Conservation (phyloP, 2,797 vertebrate genomes). For the Ispidina picta region DNA sequence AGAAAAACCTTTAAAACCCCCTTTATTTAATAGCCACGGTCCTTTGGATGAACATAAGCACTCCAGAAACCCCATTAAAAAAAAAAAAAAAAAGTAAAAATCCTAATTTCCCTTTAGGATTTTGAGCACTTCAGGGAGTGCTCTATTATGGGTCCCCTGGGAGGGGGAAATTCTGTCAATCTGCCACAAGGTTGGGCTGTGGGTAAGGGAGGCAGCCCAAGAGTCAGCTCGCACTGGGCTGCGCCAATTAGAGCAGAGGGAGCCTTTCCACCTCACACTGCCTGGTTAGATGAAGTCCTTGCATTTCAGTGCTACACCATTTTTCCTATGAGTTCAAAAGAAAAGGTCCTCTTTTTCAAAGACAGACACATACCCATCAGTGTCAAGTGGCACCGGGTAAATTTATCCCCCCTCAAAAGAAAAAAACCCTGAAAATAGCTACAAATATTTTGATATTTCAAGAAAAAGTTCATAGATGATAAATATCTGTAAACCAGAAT, state of each 20-base stretch:
- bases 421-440: not conserved
- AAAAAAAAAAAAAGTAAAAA: not conserved
- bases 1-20: conserved; percentile 23
- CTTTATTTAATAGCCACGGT: conserved; percentile 29
- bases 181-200: conserved; percentile 4
- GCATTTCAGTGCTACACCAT: not conserved
- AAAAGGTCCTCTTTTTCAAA: conserved; percentile 13
- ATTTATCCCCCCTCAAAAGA: not conserved
- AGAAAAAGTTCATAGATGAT: conserved; percentile 26
- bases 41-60: conserved; percentile 34
- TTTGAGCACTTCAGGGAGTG: conserved; percentile 37
- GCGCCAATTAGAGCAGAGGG: not conserved
- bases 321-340: conserved; percentile 16
- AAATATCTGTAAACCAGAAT: conserved; percentile 22
- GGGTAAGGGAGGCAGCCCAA: not conserved
- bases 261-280: not conserved
- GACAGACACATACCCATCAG: not conserved
- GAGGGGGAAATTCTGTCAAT: not conserved
- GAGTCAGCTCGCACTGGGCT: not conserved
- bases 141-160: conserved; percentile 5
- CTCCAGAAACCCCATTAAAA: conserved; percentile 27
- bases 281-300: conserved; percentile 6
- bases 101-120: conserved; percentile 45
- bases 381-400: not conserved
- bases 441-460: conserved; percentile 50